Evolutionary conservation across 2,113 vertebrate genomes (phyloP), one percentile per base, ranked within the genome.

Genomic region (Rostratula benghalensis): DNA sequence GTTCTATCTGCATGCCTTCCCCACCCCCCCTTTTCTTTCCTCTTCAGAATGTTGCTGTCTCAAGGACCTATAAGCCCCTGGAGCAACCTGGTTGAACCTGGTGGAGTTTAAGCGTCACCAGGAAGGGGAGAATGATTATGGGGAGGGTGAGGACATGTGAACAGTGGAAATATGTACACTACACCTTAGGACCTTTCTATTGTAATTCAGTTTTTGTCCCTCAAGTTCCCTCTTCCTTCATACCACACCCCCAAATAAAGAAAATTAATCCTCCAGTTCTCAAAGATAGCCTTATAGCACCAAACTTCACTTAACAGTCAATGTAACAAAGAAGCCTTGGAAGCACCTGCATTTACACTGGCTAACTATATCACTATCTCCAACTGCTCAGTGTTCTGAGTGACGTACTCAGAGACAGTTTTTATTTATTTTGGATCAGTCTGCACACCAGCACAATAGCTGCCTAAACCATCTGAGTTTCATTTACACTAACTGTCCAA

Each of bases 361-460:
- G 50, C 61, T 83, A 57, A 76, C 64, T 77, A 10, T 6, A 53
- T 14, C 39, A 51, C 79, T 83, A 41, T 69, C 87, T 92, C 85
- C 21, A 82, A 46, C 68, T 83, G 83, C 85, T 95, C 83, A 86
- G 13, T 27, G 39, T 31, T 87, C 78, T 11, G 20, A 90, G 64
- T 64, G 83, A 94, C 1, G 1, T 65, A 87, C 50, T 71, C 79
- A 12, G 69, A 88, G 76, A 90, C 27, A 57, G 45, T 70, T 87
- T 94, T 69, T 80, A 65, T 96, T 96, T 97, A 83, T 67, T 94
- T 95, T 95, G 76, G 83, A 83, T 95, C 82, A 48, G 61, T 33
- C 84, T 70, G 69, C 64, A 90, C 51, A 67, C 67, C 90, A 53
- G 48, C 19, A 27, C 45, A 89, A 88, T 3, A 78, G 73, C 80